Conservation (phyloP, 2,113 vertebrate species). For the Megaceryle maxima region DNA sequence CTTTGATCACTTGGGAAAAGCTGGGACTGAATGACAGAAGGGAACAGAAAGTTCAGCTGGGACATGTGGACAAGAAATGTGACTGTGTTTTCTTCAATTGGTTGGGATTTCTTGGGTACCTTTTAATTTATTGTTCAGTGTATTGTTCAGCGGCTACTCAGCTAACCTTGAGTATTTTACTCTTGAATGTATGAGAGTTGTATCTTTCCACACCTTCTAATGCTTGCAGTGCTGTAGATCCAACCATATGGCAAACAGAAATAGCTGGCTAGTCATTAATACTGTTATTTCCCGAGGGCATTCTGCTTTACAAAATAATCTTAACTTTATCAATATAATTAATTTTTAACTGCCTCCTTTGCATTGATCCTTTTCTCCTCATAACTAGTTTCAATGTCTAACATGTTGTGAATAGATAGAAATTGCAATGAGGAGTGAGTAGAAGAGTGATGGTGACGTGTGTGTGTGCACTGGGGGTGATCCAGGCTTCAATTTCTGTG, state of each 20-base stretch:
- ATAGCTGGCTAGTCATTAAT: neutral
- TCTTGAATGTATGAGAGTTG: neutral
- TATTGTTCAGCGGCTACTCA: neutral
- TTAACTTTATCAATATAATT: neutral
- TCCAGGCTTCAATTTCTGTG: neutral
- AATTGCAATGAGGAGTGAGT: neutral
- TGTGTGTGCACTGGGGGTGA: neutral
- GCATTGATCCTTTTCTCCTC: neutral
- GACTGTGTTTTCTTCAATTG: neutral
- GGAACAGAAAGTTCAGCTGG: slow-evolving; percentile 25
- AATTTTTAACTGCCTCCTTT: neutral
- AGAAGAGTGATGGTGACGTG: neutral
- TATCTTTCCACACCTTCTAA: neutral
- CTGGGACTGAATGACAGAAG: slow-evolving; percentile 31
- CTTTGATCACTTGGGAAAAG: slow-evolving; percentile 2
- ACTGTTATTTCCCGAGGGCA: neutral
- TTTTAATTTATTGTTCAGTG: neutral
- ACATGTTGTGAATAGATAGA: neutral
- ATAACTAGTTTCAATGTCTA: neutral
- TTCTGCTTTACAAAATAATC: neutral
- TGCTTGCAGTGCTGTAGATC: neutral
- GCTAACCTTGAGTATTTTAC: neutral
- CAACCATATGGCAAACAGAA: neutral
- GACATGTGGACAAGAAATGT: neutral
- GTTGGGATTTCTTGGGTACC: neutral